These are phyloP conservation scores for Choloepus didactylus DNA, from an alignment of 2,797 vertebrate species.

Conservation along the genomic window DNA sequence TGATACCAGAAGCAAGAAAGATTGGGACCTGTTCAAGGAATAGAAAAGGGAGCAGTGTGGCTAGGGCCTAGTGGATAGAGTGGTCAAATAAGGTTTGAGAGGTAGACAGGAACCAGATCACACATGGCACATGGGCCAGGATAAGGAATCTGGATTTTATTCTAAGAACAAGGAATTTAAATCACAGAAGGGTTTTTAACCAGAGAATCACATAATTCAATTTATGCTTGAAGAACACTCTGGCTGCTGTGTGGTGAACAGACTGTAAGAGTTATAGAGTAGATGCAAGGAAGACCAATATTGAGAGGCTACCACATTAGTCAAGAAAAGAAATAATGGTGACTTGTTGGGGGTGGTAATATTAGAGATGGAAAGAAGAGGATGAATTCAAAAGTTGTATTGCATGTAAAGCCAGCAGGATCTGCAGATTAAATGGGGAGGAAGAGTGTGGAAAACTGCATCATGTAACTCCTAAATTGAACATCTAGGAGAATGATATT, in stretches of 20 bases:
- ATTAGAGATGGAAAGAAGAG: background rate
- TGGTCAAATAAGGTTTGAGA: background rate
- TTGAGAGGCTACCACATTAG: background rate
- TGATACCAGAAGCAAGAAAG: background rate
- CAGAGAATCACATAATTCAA: background rate
- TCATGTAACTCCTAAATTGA: background rate
- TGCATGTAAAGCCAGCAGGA: background rate
- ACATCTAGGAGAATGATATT: background rate
- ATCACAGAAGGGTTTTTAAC: background rate
- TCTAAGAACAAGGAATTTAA: conserved; percentile 3
- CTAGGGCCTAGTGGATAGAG: background rate
- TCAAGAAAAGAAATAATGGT: background rate
- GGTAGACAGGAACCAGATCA: background rate
- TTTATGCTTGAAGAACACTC: background rate
- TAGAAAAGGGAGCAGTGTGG: background rate
- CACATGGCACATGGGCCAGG: background rate
- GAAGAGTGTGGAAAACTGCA: background rate
- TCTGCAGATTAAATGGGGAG: background rate
- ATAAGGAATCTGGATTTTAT: background rate
- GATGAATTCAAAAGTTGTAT: background rate
- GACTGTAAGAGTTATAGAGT: background rate
- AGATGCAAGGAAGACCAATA: background rate
- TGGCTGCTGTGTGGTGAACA: background rate
- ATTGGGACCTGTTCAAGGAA: background rate
- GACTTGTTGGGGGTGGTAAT: background rate